phyloP scores from a whole-genome alignment of 2,113 vertebrate species.

The Dicerorhinus sumatrensis region DNA sequence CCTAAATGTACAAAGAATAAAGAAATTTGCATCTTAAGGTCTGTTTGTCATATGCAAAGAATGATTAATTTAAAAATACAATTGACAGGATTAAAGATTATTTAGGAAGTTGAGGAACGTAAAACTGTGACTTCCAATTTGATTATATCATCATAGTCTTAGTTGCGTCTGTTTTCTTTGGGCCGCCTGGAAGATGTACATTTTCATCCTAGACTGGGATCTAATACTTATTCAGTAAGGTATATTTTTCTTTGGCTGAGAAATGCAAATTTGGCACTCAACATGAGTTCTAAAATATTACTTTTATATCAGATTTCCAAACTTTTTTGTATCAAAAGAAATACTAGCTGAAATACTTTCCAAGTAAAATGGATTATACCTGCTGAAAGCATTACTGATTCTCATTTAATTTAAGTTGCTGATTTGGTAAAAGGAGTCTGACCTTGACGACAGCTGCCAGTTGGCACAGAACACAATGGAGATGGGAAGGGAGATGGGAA shows the following conservation, averaged over 20 bases:
- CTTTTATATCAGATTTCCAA: slow-evolving; percentile 60
- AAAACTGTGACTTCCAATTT: neutral
- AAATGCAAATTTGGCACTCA: slow-evolving; percentile 29
- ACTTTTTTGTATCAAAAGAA: slow-evolving; percentile 51
- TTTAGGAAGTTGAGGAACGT: neutral
- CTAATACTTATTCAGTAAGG: neutral
- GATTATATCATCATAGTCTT: neutral
- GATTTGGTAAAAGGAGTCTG: slow-evolving; percentile 43
- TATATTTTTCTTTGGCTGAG: slow-evolving; percentile 63
- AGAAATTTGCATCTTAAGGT: neutral
- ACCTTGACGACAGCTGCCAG: slow-evolving; percentile 41
- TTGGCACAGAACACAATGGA: slow-evolving; percentile 25
- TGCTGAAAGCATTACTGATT: slow-evolving; percentile 39
- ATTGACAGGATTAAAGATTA: neutral
- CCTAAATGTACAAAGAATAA: neutral
- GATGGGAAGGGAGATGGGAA: neutral
- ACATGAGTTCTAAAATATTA: slow-evolving; percentile 53
- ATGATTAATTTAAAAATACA: slow-evolving; percentile 1
- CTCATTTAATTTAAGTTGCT: slow-evolving; percentile 56
- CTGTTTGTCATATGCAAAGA: neutral
- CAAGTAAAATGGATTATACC: slow-evolving; percentile 50
- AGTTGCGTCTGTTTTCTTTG: slow-evolving; percentile 18
- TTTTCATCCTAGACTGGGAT: neutral
- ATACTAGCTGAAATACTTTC: slow-evolving; percentile 31
- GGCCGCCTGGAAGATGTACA: slow-evolving; percentile 4